Percentiles rank a stretch among this genome's conserved stretches.
Evolutionary conservation across 2,888 invertebrate genomes (phyloP).

Genomic region (Phyto melanocephala): DNA sequence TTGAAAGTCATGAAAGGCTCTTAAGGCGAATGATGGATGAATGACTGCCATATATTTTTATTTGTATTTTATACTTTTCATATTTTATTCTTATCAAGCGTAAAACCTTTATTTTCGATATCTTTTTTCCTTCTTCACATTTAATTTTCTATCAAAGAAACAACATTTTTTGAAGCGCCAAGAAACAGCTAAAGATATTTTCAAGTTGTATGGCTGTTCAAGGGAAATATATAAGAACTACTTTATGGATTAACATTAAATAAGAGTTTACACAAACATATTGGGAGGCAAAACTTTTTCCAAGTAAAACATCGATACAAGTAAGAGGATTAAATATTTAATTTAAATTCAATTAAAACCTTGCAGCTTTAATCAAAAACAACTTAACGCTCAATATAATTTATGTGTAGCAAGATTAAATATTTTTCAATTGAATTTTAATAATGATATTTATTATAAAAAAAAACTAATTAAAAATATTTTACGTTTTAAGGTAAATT

Average conservation of each 20-base stretch:
- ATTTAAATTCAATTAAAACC: no score
- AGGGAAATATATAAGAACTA: background rate
- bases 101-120: background rate
- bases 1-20: background rate
- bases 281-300: no score
- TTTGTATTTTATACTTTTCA: background rate
- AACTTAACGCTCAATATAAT: background rate
- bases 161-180: background rate
- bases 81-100: background rate
- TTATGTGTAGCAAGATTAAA: background rate
- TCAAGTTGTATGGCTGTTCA: background rate
- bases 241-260: background rate
- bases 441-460: background rate
- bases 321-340: no score
- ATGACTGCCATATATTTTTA: background rate
- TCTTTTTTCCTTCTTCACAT: background rate
- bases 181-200: background rate
- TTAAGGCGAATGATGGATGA: background rate
- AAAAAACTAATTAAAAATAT: background rate
- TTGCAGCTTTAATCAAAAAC: no score
- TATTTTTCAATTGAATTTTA: constrained; percentile 20
- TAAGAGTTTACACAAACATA: background rate
- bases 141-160: background rate
- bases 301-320: no score
- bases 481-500: background rate